A percentile compares a stretch with the other conserved stretches of the same genome.
Conservation (phyloP, 2,113 vertebrate species). For the Daphoenositta chrysoptera region DNA sequence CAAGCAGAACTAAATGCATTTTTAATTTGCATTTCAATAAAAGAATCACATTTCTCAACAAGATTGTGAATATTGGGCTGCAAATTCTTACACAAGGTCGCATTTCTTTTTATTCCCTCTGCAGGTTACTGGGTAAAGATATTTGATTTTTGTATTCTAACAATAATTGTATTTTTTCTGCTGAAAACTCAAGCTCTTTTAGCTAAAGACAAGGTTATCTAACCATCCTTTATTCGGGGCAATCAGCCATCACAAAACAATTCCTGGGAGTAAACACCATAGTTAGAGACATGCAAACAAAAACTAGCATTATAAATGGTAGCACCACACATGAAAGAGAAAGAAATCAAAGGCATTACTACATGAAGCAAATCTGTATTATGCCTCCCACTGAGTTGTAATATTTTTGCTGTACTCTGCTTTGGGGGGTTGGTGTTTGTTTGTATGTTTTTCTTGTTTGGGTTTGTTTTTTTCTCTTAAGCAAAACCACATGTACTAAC, state of each 20-base stretch:
- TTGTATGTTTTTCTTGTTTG: not conserved
- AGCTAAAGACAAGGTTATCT: constrained; percentile 58
- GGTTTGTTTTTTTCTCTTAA: not conserved
- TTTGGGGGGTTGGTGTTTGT: not conserved
- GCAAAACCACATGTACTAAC: not conserved
- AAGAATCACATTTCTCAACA: not conserved
- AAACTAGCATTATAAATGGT: constrained; percentile 61
- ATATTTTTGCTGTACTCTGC: not conserved
- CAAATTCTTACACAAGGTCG: not conserved
- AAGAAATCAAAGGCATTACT: constrained; percentile 52
- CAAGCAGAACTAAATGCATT: not conserved
- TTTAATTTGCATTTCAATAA: not conserved
- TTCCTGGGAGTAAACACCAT: constrained; percentile 62
- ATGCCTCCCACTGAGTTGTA: constrained; percentile 25
- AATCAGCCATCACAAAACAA: constrained; percentile 67
- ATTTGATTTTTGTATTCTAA: constrained; percentile 39
- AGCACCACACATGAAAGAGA: constrained; percentile 25
- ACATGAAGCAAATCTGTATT: constrained; percentile 24
- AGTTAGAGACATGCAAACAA: constrained; percentile 60
- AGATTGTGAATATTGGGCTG: not conserved
- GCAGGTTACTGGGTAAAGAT: not conserved
- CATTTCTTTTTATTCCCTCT: not conserved
- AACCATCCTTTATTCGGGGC: constrained; percentile 58
- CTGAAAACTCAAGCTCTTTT: constrained; percentile 12
- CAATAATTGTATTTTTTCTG: constrained; percentile 18